Conservation (phyloP, 2,888 invertebrate genomes). For the Desoria tigrina region DNA sequence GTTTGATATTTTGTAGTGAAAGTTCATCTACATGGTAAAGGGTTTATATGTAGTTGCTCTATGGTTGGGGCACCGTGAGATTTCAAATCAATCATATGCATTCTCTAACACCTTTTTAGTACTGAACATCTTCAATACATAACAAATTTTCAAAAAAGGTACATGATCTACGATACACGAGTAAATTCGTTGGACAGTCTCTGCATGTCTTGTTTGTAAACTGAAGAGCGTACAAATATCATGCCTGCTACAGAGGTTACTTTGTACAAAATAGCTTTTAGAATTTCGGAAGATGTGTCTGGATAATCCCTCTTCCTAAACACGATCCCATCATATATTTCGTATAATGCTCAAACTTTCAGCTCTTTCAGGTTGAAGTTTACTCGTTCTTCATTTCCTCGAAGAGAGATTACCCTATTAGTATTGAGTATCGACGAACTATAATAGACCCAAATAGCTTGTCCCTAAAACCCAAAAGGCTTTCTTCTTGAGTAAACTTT, state of each 20-base stretch:
- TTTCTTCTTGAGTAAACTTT: conserved; percentile 16
- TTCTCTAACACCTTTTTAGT: too few species aligned
- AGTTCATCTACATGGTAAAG: not conserved
- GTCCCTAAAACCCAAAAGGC: conserved; percentile 4
- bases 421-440: too few species aligned
- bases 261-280: not conserved
- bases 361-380: not conserved
- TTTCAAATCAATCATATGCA: too few species aligned
- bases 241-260: not conserved
- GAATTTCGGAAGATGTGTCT: not conserved
- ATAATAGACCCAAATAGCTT: not conserved
- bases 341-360: not conserved
- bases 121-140: too few species aligned
- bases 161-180: too few species aligned
- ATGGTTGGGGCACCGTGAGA: too few species aligned
- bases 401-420: too few species aligned
- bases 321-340: not conserved
- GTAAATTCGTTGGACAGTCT: too few species aligned
- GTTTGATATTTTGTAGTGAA: too few species aligned
- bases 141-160: too few species aligned
- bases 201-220: conserved; percentile 2
- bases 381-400: too few species aligned
- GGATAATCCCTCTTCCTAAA: not conserved
- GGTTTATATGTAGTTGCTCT: too few species aligned
- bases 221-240: not conserved